Evolutionary conservation across 2,888 invertebrate species (phyloP).

Genomic region (Toxonevra muliebris): DNA sequence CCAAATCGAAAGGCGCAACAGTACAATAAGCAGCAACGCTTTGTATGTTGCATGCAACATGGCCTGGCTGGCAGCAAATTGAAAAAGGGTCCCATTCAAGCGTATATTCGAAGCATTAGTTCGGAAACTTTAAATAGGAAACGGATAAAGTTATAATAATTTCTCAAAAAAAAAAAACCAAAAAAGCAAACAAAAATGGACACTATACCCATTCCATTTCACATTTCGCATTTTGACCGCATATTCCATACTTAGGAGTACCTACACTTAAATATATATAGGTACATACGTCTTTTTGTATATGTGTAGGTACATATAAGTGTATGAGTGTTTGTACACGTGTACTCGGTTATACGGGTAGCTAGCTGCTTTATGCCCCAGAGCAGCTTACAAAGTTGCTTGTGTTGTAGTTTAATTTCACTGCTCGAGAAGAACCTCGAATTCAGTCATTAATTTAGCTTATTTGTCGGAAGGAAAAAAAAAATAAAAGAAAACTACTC

Average conservation of each 20-base stretch:
- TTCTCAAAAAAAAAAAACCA: no score
- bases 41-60: no score
- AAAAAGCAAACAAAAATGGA: conserved; percentile 6
- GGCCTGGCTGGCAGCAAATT: conserved; percentile 4
- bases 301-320: no score
- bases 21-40: no score
- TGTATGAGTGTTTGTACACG: neutral
- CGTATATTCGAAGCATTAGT: conserved; percentile 24
- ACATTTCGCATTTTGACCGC: no score
- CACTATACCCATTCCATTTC: neutral
- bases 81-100: conserved; percentile 16
- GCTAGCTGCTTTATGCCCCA: no score
- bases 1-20: no score
- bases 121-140: conserved; percentile 28
- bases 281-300: no score
- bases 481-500: no score
- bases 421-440: conserved; percentile 8
- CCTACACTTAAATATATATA: neutral
- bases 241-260: neutral
- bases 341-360: no score
- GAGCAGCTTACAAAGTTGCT: conserved; percentile 3
- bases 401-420: conserved; percentile 16
- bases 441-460: conserved; percentile 27
- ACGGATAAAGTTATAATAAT: conserved; percentile 28
- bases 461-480: conserved; percentile 6